Conservation (phyloP, 2,888 invertebrate species). For the Drosophila helvetica region DNA sequence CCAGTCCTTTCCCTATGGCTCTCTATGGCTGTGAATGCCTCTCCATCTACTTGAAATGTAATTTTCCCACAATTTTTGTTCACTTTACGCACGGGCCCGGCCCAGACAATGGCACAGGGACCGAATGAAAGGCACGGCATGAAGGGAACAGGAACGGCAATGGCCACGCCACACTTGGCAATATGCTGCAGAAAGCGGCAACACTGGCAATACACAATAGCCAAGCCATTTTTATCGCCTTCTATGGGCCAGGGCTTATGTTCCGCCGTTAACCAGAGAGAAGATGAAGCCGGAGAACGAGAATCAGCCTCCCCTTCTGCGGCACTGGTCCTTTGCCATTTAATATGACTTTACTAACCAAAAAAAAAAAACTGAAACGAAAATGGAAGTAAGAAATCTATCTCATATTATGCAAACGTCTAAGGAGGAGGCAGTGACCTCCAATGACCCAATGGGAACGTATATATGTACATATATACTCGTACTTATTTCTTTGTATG, state of each 20-base stretch:
- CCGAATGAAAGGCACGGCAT: slow-evolving; percentile 35
- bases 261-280: slow-evolving; percentile 73
- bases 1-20: background rate
- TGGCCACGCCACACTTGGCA: slow-evolving; percentile 49
- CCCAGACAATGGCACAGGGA: slow-evolving; percentile 59
- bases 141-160: slow-evolving; percentile 17
- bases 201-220: slow-evolving; percentile 48
- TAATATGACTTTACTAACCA: slow-evolving; percentile 67
- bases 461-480: slow-evolving; percentile 50
- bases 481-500: slow-evolving; percentile 46
- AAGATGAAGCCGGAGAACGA: slow-evolving; percentile 21
- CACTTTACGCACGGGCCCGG: slow-evolving; percentile 68
- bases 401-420: slow-evolving; percentile 66
- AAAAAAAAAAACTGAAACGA: slow-evolving; percentile 21
- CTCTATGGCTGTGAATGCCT: background rate
- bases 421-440: slow-evolving; percentile 36
- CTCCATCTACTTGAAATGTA: slow-evolving; percentile 64
- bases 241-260: slow-evolving; percentile 70
- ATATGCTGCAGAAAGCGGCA: slow-evolving; percentile 56
- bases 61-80: slow-evolving; percentile 79
- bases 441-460: slow-evolving; percentile 46
- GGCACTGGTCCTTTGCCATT: slow-evolving; percentile 43
- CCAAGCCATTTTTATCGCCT: slow-evolving; percentile 78
- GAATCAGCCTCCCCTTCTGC: slow-evolving; percentile 11
- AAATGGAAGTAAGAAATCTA: slow-evolving; percentile 31